phyloP scores from a whole-genome alignment of 2,797 vertebrate genomes.

The Danio albolineatus region DNA sequence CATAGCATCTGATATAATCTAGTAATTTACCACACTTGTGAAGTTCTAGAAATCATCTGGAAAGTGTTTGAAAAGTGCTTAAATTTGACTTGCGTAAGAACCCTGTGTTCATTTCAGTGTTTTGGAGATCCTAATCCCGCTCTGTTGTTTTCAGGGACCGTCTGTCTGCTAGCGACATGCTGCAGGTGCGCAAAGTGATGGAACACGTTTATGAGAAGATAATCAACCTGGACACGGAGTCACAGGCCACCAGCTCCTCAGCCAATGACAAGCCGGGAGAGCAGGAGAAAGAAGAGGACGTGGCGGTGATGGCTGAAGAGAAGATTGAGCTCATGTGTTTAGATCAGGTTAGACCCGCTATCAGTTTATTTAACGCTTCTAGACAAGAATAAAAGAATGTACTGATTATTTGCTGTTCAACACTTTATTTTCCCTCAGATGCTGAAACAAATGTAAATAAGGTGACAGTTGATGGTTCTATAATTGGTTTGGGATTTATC shows the following conservation, averaged over 20 bases:
- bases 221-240: conserved; percentile 97
- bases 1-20: too few species aligned
- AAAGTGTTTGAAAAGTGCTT: too few species aligned
- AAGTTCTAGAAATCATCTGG: too few species aligned
- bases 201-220: conserved; percentile 99
- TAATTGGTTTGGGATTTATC: too few species aligned
- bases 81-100: too few species aligned
- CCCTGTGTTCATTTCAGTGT: too few species aligned
- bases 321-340: conserved; percentile 99
- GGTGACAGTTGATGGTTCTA: not conserved
- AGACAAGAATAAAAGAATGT: not conserved
- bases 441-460: not conserved
- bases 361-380: not conserved
- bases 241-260: conserved; percentile 98
- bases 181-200: conserved; percentile 98
- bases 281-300: conserved; percentile 97
- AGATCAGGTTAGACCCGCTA: conserved; percentile 86
- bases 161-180: conserved; percentile 98
- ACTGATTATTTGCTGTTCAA: not conserved
- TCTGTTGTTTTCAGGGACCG: conserved; percentile 83
- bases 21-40: too few species aligned
- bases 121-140: not conserved
- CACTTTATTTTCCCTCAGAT: not conserved
- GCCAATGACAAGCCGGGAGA: conserved; percentile 97
- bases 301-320: conserved; percentile 95